These are phyloP conservation scores for Garrulus glandarius DNA, from an alignment of 2,797 vertebrate genomes.

Conservation along the genomic window DNA sequence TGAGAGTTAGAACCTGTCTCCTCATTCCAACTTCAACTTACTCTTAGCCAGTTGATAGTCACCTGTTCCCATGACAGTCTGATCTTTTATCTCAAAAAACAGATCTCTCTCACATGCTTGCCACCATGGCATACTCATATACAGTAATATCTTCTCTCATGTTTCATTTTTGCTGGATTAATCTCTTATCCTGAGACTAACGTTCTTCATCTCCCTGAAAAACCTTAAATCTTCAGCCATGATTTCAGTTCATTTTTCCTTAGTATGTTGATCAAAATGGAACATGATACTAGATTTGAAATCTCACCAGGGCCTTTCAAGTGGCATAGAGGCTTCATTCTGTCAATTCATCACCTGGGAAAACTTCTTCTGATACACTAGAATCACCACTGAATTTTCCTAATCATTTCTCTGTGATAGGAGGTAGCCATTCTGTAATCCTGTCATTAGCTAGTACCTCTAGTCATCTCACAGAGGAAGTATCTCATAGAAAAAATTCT, in stretches of 20 bases:
- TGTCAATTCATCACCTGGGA: neutral
- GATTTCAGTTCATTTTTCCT: neutral
- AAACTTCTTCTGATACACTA: neutral
- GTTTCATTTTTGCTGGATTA: slow-evolving; percentile 5
- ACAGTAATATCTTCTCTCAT: neutral
- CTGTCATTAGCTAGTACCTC: neutral
- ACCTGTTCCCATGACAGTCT: neutral
- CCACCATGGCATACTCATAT: neutral
- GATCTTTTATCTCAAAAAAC: neutral
- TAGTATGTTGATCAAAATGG: neutral
- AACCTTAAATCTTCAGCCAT: neutral
- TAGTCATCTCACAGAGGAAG: neutral
- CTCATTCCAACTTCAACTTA: neutral
- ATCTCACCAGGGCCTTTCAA: neutral
- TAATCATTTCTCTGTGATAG: neutral
- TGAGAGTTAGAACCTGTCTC: neutral
- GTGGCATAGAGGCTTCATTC: neutral
- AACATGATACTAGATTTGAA: neutral
- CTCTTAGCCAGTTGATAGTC: neutral
- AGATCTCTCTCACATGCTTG: neutral
- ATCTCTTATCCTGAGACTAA: neutral
- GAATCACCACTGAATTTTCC: neutral
- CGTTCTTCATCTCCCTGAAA: neutral
- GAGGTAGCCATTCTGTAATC: neutral
- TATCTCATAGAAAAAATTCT: neutral